Percentiles rank a stretch among this genome's conserved stretches.
Conservation (phyloP, 2,797 vertebrate genomes). For the Hydrophis major region DNA sequence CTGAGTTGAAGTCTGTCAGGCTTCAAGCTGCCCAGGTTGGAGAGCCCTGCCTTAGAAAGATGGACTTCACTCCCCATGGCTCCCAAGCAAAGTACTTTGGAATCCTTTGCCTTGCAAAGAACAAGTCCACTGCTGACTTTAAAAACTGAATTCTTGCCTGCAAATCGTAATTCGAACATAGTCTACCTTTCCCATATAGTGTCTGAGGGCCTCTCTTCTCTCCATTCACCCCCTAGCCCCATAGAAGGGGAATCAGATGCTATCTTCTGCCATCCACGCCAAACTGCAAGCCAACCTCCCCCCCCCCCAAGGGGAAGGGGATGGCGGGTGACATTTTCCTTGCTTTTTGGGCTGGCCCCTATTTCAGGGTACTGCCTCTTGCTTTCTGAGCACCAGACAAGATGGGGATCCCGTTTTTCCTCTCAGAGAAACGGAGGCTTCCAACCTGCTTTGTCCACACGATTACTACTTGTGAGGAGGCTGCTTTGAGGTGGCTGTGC, state of each 20-base stretch:
- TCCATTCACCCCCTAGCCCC: background rate
- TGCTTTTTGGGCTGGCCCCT: constrained; percentile 20
- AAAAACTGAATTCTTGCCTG: background rate
- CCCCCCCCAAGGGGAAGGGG: background rate
- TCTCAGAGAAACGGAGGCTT: background rate
- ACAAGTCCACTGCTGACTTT: background rate
- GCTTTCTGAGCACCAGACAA: background rate
- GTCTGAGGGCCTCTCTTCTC: background rate
- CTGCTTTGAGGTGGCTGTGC: constrained; percentile 34
- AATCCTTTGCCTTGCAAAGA: background rate
- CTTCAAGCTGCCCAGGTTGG: too few relatives aligned
- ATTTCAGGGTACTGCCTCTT: background rate
- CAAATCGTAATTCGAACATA: background rate
- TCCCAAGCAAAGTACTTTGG: background rate
- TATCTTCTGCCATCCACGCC: background rate
- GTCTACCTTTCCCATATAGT: background rate
- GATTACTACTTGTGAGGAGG: background rate
- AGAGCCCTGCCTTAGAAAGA: background rate
- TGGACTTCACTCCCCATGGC: background rate
- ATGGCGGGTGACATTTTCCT: background rate
- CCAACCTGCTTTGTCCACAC: background rate
- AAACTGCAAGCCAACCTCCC: background rate
- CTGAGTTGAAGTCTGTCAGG: too few relatives aligned
- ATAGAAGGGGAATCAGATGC: background rate
- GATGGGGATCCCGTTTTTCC: background rate